A percentile compares a stretch with the other conserved stretches of the same genome.
Evolutionary conservation across 1,140 invertebrate genomes (phyloP).

Genomic region (Apis laboriosa): DNA sequence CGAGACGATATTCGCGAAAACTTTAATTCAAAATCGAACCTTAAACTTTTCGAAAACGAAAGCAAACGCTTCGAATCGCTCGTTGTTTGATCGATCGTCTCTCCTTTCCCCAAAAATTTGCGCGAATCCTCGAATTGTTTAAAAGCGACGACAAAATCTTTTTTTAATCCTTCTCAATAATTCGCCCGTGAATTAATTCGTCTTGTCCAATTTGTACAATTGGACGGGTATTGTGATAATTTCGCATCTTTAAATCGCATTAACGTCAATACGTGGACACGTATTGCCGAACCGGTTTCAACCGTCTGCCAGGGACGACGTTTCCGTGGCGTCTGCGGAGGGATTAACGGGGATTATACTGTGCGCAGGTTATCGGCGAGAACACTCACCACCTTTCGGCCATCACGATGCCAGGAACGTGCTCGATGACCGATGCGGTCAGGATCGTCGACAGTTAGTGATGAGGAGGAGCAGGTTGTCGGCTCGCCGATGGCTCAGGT

Average conservation of each 20-base stretch:
- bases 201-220: background rate
- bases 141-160: no score
- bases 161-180: background rate
- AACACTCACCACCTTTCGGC: conserved; percentile 56
- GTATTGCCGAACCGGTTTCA: background rate
- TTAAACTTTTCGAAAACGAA: no score
- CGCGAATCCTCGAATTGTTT: no score
- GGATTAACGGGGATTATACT: conserved; percentile 60
- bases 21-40: no score
- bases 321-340: conserved; percentile 34
- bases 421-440: conserved; percentile 64
- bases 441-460: conserved; percentile 65
- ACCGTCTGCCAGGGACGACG: background rate
- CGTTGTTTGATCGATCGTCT: no score
- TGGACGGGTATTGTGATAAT: background rate
- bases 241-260: background rate
- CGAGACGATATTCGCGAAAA: background rate
- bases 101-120: no score
- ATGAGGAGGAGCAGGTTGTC: conserved; percentile 68
- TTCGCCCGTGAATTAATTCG: background rate
- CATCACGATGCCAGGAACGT: conserved; percentile 64
- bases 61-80: no score
- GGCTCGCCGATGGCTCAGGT: conserved; percentile 70
- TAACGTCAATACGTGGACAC: background rate
- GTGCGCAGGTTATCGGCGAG: conserved; percentile 55